These are phyloP conservation scores for Brachypteracias leptosomus DNA, from an alignment of 2,113 vertebrate genomes.

Conservation along the genomic window DNA sequence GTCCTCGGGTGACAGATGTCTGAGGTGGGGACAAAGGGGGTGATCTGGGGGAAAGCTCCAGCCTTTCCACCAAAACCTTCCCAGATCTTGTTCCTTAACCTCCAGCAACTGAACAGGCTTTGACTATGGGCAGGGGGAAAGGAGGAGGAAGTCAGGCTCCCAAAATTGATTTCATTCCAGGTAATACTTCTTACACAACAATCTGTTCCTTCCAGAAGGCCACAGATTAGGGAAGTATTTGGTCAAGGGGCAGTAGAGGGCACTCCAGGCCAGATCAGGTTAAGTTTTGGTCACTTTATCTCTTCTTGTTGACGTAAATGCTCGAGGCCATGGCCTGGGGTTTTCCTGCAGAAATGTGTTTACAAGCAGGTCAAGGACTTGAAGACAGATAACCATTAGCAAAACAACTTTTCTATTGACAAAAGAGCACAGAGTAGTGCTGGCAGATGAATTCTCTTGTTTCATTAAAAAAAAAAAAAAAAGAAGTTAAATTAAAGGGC, in stretches of 20 bases:
- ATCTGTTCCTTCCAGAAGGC: conserved; percentile 61
- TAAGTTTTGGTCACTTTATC: conserved; percentile 92
- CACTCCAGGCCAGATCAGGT: conserved; percentile 93
- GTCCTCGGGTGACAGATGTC: neutral
- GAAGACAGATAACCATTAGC: conserved; percentile 94
- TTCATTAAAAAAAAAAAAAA: conserved; percentile 1
- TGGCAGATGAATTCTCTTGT: conserved; percentile 73
- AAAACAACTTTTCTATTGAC: conserved; percentile 87
- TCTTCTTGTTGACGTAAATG: conserved; percentile 91
- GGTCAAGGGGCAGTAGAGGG: conserved; percentile 92
- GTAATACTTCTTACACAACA: conserved; percentile 22
- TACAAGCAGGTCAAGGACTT: conserved; percentile 98
- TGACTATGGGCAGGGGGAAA: neutral
- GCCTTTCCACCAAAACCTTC: neutral
- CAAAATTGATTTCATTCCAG: conserved; percentile 6
- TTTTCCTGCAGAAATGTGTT: conserved; percentile 92
- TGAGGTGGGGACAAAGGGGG: neutral
- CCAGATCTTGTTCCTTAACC: neutral
- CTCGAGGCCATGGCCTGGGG: conserved; percentile 81
- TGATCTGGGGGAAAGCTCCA: neutral
- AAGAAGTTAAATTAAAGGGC: neutral
- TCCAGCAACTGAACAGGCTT: neutral
- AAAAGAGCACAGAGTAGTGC: conserved; percentile 70
- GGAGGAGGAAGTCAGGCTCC: neutral
- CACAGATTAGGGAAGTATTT: conserved; percentile 83